Base-by-base conservation (phyloP, 2,797 vertebrate genomes). In the Gephyroberyx darwinii region DNA sequence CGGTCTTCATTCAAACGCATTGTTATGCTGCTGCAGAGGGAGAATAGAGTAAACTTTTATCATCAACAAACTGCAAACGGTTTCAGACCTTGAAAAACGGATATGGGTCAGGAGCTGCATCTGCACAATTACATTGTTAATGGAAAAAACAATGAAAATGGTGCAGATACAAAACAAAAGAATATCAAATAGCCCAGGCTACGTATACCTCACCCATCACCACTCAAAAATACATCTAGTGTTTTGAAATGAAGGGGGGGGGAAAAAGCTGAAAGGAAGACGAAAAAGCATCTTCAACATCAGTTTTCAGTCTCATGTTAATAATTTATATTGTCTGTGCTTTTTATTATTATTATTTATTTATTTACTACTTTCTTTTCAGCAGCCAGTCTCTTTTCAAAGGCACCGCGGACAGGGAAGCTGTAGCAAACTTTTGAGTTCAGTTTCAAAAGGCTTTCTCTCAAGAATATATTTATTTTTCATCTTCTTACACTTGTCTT, bases 331-430 rank as follows among this genome's bases (percentile, higher is more conserved):
- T 92, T 86, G 89, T 90, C 90, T 91, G 89, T 85, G 91, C 90
- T 93, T 93, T 93, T 93, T 93, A 94, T 93, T 91, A 93, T 90
- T 91, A 93, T 93, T 92, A 94, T 94, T 95, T 95, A 94, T 94
- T 95, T 94, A 95, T 93, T 94, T 93, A 90, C 92, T 85, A 78
- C 90, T 91, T 91, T 92, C 91, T 92, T 86, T 87, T 89, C 88
- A 83, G 89, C 92, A 88, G 91, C 90, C 85, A 90, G 90, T 87
- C 90, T 75, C 75, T 86, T 86, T 93, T 93, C 91, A 94, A 94
- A 95, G 91, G 90, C 92, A 89, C 92, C 91, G 64, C 52, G 92
- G 92, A 92, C 87, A 89, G 89, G 86, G 90, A 90, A 88, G 90
- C 89, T 45, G 80, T 81, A 88, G 90, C 86, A 91, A 93, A 94